These are phyloP conservation scores for Lithobates sylvaticus DNA, from an alignment of 2,797 vertebrate genomes.

Conservation along the genomic window DNA sequence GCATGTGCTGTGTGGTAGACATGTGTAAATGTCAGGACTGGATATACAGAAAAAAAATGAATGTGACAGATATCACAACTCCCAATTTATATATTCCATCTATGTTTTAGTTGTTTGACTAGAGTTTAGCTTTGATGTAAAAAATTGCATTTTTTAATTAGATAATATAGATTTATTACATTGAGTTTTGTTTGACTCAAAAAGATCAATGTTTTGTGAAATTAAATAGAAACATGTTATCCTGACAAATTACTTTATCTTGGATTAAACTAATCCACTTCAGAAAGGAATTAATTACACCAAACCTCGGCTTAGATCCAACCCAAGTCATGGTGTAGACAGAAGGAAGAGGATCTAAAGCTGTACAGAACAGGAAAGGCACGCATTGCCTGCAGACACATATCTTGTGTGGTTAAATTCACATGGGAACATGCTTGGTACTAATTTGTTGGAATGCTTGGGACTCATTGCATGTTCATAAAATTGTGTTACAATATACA, in stretches of 20 bases:
- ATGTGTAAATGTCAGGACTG: no score
- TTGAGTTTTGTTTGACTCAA: no score
- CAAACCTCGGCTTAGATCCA: conserved; percentile 12
- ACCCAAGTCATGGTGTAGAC: background rate
- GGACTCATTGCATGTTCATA: background rate
- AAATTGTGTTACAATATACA: background rate
- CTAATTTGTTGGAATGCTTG: background rate
- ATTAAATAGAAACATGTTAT: background rate
- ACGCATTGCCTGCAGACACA: background rate
- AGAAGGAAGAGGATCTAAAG: background rate
- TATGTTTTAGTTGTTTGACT: no score
- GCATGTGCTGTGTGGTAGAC: no score
- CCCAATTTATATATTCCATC: no score
- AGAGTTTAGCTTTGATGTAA: background rate
- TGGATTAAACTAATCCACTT: conserved; percentile 22
- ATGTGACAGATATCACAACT: no score
- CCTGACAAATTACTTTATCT: conserved; percentile 14
- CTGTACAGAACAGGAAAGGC: background rate
- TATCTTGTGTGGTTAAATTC: background rate
- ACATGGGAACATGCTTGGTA: background rate
- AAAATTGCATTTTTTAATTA: no score
- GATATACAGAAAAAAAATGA: no score
- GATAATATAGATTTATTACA: no score
- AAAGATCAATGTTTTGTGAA: background rate
- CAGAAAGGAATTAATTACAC: conserved; percentile 7